Evolutionary conservation across 2,888 invertebrate species (phyloP).

Genomic region (Neelides folsomi): DNA sequence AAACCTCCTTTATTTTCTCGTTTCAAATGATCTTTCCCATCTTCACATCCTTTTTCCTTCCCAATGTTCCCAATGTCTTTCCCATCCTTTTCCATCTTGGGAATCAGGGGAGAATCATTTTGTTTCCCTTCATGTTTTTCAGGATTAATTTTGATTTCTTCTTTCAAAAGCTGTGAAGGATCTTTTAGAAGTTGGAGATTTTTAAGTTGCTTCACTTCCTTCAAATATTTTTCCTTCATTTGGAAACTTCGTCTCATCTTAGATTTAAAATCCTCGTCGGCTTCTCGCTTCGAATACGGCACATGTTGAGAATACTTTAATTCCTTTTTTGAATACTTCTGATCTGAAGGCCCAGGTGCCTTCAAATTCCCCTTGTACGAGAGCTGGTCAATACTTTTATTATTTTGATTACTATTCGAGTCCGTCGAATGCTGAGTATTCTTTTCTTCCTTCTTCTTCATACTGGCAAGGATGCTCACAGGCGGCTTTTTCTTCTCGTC

Average conservation of each 20-base stretch:
- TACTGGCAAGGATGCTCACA: background rate
- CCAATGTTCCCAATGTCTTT: background rate
- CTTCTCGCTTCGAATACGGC: background rate
- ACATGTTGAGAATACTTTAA: conserved; percentile 1
- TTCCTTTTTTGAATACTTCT: background rate
- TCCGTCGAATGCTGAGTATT: background rate
- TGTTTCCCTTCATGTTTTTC: background rate
- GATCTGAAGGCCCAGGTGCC: background rate
- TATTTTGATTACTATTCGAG: no score
- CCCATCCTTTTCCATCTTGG: background rate
- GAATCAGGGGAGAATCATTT: background rate
- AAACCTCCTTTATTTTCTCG: background rate
- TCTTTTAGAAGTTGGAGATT: background rate
- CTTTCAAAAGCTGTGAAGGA: background rate
- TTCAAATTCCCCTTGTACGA: background rate
- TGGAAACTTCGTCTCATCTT: no score
- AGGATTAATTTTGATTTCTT: no score
- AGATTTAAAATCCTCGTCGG: background rate
- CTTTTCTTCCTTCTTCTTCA: background rate
- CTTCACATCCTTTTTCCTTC: no score
- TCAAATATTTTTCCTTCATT: background rate
- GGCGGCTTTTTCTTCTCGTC: background rate
- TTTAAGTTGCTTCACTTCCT: background rate
- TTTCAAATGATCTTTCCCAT: background rate
- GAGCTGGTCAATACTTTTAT: background rate